These are phyloP conservation scores for Siniperca obscura DNA, from an alignment of 2,797 vertebrate genomes.

Conservation along the genomic window DNA sequence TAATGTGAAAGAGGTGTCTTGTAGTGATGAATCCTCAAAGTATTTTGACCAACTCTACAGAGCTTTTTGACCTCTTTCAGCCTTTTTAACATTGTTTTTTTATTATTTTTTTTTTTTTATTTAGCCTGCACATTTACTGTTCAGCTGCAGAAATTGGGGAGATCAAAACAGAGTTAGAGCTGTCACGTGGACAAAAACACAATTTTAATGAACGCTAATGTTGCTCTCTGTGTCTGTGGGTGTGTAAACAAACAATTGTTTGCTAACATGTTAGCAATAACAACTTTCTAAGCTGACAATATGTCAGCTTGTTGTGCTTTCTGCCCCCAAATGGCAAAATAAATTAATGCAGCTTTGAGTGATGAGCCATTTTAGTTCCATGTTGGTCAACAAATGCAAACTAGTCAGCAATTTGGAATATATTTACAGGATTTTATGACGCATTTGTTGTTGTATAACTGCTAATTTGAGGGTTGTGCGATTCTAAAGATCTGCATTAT, in stretches of 20 bases:
- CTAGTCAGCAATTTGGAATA: background rate
- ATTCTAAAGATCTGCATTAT: background rate
- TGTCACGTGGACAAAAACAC: too few relatives aligned
- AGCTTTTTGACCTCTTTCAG: background rate
- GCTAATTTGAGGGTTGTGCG: background rate
- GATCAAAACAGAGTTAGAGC: too few relatives aligned
- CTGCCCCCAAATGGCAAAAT: background rate
- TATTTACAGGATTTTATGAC: constrained; percentile 1
- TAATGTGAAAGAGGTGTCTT: background rate
- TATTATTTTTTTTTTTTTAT: background rate
- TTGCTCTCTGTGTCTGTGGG: background rate
- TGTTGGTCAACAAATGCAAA: constrained; percentile 1
- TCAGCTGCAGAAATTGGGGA: too few relatives aligned
- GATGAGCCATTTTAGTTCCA: background rate
- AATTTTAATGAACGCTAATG: too few relatives aligned
- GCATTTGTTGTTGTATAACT: background rate
- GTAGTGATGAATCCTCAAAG: background rate
- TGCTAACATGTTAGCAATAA: background rate
- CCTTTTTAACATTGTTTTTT: background rate
- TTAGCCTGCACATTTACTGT: background rate
- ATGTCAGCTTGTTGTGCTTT: background rate
- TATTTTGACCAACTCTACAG: background rate
- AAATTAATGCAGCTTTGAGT: too few relatives aligned
- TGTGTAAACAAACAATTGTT: background rate
- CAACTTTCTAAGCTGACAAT: too few relatives aligned